Base-by-base conservation (phyloP, 1,140 invertebrate species). In the Drosophila arawakana region DNA sequence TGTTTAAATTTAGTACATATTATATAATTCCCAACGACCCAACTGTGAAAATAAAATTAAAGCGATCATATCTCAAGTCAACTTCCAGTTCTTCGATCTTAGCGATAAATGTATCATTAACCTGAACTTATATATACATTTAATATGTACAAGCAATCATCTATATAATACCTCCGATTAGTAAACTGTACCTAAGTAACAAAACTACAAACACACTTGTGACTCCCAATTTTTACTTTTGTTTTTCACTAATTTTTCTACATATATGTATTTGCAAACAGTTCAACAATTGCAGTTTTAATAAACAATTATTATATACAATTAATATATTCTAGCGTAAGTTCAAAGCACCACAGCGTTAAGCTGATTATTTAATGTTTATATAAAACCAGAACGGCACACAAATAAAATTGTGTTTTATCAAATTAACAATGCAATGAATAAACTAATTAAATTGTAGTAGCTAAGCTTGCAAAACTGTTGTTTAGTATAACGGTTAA, bases 81-180 rank as follows among this genome's bases (percentile, higher is more conserved):
- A 65, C 59, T 76, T 88, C 60, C 66, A 80, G 49, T 74, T 62
- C 41, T 69, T 37, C 46, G 47, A 77, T 65, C 68, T 70, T 74
- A 70, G 39, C 57, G 67, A 49, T 61, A 68, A 62, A 44, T 65
- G 55, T 73, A 66, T 69, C 59, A 73, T 44, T 43, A 67, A 73
- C 25, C 37, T 57, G 35, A 37, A 46, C 30, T 13, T 49, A 63
- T 68, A 18, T 39, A 54, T 55, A 55, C 35, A 49, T n/a, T 47
- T 50, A 11, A 63, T 52, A 73, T 50, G 59, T 63, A 62, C 39
- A 79, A 86, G 71, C 82, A 88, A 88, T 88, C 81, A 88, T 76
- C 78, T 85, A 72, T 73, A 39, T 71, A 82, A 90, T 90, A 90
- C 86, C 86, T 90, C 86, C 86, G 77, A 90, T 61, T 81, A 82